Evolutionary conservation across 2,797 vertebrate species (phyloP).

Genomic region (Vultur gryphus): DNA sequence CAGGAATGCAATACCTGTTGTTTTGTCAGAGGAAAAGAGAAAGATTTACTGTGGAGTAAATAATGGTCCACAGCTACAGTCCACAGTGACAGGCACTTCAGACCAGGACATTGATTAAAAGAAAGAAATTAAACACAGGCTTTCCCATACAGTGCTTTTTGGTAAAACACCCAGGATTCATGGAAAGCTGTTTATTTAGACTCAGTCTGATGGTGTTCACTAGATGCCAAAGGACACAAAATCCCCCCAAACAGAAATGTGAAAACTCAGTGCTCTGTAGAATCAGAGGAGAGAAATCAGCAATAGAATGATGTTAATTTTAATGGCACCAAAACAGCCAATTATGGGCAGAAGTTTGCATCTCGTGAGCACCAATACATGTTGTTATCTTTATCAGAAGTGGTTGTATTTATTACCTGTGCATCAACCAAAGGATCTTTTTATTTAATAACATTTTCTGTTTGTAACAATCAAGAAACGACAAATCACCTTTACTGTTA

Average conservation of each 20-base stretch:
- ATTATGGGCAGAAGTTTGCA: background rate
- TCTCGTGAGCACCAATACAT: background rate
- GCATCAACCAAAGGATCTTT: background rate
- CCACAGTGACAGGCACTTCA: background rate
- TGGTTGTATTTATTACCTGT: background rate
- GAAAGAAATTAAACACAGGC: background rate
- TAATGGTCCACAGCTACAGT: background rate
- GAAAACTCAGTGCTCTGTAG: background rate
- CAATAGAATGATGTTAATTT: background rate
- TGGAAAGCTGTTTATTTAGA: background rate
- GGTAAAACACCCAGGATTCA: background rate
- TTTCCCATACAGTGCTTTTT: background rate
- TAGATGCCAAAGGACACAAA: background rate
- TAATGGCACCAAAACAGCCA: background rate
- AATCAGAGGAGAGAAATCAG: background rate
- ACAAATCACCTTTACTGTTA: background rate
- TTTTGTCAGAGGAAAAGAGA: constrained; percentile 3
- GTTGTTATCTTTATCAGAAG: background rate
- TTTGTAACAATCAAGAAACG: background rate
- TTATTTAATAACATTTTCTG: background rate
- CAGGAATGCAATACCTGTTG: constrained; percentile 98
- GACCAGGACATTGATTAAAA: background rate
- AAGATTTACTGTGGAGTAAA: constrained; percentile 11
- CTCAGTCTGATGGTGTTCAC: background rate
- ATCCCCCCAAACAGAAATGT: background rate